Base-by-base conservation (phyloP, 2,888 invertebrate genomes). In the Alloscopus bannaensis region DNA sequence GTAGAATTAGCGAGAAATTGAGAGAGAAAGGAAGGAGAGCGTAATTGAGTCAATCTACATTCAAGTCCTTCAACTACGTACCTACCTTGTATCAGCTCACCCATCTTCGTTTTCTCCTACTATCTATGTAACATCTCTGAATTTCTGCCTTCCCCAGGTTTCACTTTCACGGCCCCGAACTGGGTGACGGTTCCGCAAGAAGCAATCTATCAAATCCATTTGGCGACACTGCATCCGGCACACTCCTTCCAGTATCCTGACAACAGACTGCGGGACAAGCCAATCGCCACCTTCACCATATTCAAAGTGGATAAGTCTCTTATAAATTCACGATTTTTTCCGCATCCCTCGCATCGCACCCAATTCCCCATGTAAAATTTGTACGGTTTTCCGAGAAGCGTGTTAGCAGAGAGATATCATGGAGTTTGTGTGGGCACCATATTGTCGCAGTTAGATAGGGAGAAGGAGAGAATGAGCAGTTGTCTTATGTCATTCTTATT, bases 91-190 rank as follows among this genome's bases (percentile, higher is more conserved):
- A 42, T 8, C 3, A n/a, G n/a, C n/a, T n/a, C n/a, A n/a, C n/a
- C n/a, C n/a, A n/a, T n/a, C n/a, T n/a, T n/a, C n/a, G n/a, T n/a
- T n/a, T n/a, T n/a, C n/a, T n/a, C n/a, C n/a, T n/a, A n/a, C n/a
- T n/a, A n/a, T n/a, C n/a, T n/a, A 45, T 45, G 45, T 36, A 36
- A 8, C 13, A 6, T 36, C 36, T 68, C n/a, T 42, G 11, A 4
- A 20, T n/a, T n/a, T n/a, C n/a, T n/a, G 52, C 31, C 20, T 66
- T 29, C 1, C n/a, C 13, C 45, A 77, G 78, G 80, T 29, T 88
- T 89, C 82, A 89, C 90, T 3, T 90, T 89, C 86, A 89, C 90
- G 2, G 88, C 90, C 0, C 90, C 90, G 3, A 89, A 89, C 84
- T 90, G 81, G 81, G 65, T 68, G 31, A 87, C 88, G 3, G 87